Percentiles rank a stretch among this genome's conserved stretches.
These are phyloP conservation scores for Anthopleura sola DNA, from an alignment of 64 coral and sea anemone species.

Conservation along the genomic window DNA sequence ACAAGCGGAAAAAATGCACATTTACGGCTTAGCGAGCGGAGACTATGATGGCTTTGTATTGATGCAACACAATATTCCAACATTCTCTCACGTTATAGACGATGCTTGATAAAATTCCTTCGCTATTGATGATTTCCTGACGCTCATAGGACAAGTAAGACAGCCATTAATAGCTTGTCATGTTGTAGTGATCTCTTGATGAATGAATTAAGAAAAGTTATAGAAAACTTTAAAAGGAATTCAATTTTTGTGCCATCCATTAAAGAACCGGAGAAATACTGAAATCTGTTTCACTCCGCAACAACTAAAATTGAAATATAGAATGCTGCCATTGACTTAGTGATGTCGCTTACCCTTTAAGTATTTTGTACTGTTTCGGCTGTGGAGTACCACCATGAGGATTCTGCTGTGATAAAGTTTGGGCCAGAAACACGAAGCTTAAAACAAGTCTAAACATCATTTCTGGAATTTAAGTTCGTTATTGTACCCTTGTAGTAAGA, in stretches of 20 bases:
- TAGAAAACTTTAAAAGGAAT: background rate
- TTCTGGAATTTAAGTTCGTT: background rate
- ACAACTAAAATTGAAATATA: background rate
- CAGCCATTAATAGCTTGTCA: background rate
- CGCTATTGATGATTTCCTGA: background rate
- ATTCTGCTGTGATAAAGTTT: background rate
- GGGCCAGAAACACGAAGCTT: background rate
- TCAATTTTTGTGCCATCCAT: background rate
- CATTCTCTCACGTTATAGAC: background rate
- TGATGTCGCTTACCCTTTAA: constrained; percentile 30
- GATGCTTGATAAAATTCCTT: constrained; percentile 10
- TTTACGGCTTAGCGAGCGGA: background rate
- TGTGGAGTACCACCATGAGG: background rate
- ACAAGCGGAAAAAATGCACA: background rate
- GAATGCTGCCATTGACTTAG: background rate
- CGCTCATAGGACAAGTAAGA: background rate
- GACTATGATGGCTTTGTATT: background rate
- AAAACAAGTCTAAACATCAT: background rate
- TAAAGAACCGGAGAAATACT: too few relatives aligned
- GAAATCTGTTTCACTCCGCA: background rate
- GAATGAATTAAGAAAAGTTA: background rate
- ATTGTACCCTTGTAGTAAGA: background rate
- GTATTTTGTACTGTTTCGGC: constrained; percentile 39
- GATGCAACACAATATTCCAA: constrained; percentile 1
- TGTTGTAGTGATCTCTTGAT: background rate